Evolutionary conservation across 2,113 vertebrate species (phyloP).

Genomic region (Bos javanicus): DNA sequence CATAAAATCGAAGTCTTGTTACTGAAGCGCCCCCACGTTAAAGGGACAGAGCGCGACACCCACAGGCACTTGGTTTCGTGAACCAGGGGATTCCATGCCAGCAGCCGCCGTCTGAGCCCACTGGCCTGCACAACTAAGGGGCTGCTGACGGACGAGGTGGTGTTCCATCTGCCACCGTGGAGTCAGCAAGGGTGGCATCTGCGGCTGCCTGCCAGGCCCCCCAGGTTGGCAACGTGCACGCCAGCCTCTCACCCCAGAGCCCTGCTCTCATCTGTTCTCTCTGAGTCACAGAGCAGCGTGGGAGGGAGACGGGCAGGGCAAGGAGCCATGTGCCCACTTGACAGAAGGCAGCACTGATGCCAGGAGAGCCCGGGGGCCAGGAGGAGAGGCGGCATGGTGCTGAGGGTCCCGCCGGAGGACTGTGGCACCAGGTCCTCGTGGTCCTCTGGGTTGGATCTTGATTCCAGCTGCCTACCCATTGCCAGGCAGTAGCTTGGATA

Average conservation of each 20-base stretch:
- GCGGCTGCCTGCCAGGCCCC: not conserved
- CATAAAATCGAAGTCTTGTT: accelerated
- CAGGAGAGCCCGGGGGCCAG: not conserved
- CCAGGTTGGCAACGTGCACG: not conserved
- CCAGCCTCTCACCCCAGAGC: not conserved
- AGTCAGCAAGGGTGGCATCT: not conserved
- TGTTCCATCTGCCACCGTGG: not conserved
- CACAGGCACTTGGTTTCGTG: accelerated
- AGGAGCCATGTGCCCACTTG: not conserved
- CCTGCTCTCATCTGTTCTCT: not conserved
- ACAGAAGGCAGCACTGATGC: not conserved
- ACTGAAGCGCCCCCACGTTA: accelerated
- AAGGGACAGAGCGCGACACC: not conserved
- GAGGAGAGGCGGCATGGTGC: accelerated
- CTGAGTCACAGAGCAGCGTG: not conserved
- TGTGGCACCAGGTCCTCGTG: not conserved
- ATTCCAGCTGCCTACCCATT: not conserved
- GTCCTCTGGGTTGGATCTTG: not conserved
- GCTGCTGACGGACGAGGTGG: not conserved
- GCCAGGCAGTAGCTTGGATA: not conserved
- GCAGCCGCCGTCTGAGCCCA: not conserved
- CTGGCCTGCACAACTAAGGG: not conserved
- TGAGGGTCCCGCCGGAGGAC: not conserved
- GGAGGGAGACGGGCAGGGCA: not conserved
- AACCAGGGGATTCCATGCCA: not conserved